Base-by-base conservation (phyloP, 2,113 vertebrate species). In the Solea senegalensis region DNA sequence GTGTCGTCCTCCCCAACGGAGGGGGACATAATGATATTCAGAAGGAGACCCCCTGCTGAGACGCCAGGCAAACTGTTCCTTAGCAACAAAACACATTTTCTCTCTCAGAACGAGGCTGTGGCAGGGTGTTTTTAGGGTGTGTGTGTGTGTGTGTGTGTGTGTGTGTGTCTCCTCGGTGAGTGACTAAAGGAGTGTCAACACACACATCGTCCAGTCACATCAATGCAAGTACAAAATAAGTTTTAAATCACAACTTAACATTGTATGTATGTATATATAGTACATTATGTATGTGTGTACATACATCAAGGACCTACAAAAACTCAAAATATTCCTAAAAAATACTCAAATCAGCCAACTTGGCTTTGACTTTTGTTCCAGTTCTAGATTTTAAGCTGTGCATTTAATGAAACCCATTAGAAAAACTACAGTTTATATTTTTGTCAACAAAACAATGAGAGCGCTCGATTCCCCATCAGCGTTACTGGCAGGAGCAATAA, bases 81-180 rank as follows among this genome's bases (percentile, higher is more conserved):
- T 88, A 92, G 93, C 92, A 94, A 94, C 93, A 92, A 92, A 92
- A 92, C 90, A 91, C 87, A 89, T 82, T 86, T 81, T 86, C 75
- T 69, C 69, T 82, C 61, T 85, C 49, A 65, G 41, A 72, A 63
- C 51, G 60, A 68, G 66, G 65, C 71, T 81, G 68, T 62, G 65
- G 68, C 52, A 44, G 82, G 50, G 13, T 55, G 48, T 82, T 48
- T 48, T 11, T 48, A 48, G 45, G 45, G 64, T 26, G n/a, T 44
- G 9, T 40, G n/a, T 11, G 48, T 69, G 41, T 66, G 28, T 65
- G 56, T 51, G 45, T 48, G 1, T 48, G 67, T 39, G 51, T 57
- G 49, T 60, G 49, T 65, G 54, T 78, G 50, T 60, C 28, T 2
- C 34, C 34, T 34, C 34, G 3, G 34, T 34, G 34, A 34, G 34